phyloP scores from a whole-genome alignment of 2,113 vertebrate genomes.

The Oreotrochilus melanogaster region DNA sequence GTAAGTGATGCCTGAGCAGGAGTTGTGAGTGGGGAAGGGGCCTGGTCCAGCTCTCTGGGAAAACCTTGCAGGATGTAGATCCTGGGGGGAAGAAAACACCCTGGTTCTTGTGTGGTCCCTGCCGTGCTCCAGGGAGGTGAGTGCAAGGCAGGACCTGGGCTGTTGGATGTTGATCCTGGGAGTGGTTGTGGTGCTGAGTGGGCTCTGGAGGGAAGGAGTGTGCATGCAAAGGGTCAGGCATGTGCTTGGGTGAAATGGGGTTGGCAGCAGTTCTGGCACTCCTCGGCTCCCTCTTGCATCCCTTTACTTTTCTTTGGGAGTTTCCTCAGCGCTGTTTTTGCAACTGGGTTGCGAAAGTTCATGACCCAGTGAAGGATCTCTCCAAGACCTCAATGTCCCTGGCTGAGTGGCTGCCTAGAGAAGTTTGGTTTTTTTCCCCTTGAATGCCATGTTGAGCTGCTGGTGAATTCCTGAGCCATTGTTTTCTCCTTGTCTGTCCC shows the following conservation, averaged over 20 bases:
- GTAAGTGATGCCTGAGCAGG: neutral
- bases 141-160: neutral
- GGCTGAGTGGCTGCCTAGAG: neutral
- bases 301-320: conserved; percentile 22
- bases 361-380: neutral
- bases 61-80: rapidly evolving
- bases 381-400: conserved; percentile 17
- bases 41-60: neutral
- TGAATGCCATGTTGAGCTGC: neutral
- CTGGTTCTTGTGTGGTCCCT: neutral
- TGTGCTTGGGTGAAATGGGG: neutral
- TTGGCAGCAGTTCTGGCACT: neutral
- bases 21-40: neutral
- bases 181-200: rapidly evolving
- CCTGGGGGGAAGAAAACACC: rapidly evolving
- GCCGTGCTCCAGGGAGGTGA: rapidly evolving
- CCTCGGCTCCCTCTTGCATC: neutral
- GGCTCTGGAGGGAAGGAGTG: neutral
- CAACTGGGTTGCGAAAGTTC: neutral
- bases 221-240: neutral
- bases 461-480: neutral
- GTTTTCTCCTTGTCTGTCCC: neutral
- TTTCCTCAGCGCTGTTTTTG: conserved; percentile 16
- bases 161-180: rapidly evolving
- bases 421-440: neutral